A percentile compares a stretch with the other conserved stretches of the same genome.
Conservation (phyloP, 2,888 invertebrate genomes). For the Meganola albula region DNA sequence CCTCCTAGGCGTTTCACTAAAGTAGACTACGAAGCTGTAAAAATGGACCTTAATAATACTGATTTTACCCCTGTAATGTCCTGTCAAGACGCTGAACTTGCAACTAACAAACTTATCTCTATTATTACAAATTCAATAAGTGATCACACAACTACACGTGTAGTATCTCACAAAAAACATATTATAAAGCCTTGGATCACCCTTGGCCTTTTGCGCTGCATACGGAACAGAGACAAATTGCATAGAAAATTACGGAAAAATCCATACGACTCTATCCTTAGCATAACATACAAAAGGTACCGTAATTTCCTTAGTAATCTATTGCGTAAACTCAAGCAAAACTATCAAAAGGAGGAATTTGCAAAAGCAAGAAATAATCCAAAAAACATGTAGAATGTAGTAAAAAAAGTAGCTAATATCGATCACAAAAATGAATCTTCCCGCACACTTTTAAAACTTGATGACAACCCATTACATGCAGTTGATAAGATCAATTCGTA, state of each 20-base stretch:
- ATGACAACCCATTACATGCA: not conserved
- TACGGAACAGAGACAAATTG: slow-evolving; percentile 6
- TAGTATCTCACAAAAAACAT: not conserved
- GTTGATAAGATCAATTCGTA: not conserved
- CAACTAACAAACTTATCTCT: not conserved
- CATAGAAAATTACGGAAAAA: slow-evolving; percentile 3
- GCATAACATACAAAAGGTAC: slow-evolving; percentile 8
- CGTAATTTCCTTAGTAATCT: slow-evolving; percentile 10
- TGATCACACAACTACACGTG: not conserved
- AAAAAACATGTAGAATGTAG: slow-evolving; percentile 7
- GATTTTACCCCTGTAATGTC: not conserved
- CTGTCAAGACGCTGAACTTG: not conserved
- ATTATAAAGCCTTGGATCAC: not conserved
- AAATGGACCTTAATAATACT: not conserved
- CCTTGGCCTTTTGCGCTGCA: slow-evolving; percentile 5
- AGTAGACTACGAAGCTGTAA: not conserved
- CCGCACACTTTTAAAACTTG: not conserved
- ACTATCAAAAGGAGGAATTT: slow-evolving; percentile 5
- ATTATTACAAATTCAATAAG: not conserved
- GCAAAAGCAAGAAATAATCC: slow-evolving; percentile 4
- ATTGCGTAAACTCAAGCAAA: slow-evolving; percentile 4
- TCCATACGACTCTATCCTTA: slow-evolving; percentile 3
- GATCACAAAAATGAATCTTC: not conserved
- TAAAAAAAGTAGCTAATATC: not conserved
- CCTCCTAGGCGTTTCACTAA: no score